Evolutionary conservation across 1,140 invertebrate species (phyloP), one percentile per base, ranked within the genome.

Genomic region (Xylocopa sonorina): DNA sequence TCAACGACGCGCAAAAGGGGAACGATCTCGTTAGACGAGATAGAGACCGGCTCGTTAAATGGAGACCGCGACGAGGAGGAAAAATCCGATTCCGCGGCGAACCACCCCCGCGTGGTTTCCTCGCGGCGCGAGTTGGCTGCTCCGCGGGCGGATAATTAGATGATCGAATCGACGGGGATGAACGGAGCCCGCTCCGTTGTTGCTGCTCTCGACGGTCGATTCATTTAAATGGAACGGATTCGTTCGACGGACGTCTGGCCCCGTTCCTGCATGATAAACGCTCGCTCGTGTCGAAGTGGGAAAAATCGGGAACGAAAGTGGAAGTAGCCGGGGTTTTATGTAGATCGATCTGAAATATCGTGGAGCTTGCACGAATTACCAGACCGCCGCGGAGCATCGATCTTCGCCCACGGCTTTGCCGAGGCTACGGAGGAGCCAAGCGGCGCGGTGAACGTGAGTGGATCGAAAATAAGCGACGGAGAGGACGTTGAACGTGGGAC

Each of bases 11-110:
- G 41, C 24, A 21, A 29, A n/a, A 46, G 41, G 27, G 41, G 29
- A 32, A 76, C 64, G 64, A 50, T 55, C 57, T 53, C 64, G 63
- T 75, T 60, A 67, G 10, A 18, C 6, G 29, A 29, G 55, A 55
- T 21, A 41, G 24, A 69, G 57, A 62, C 27, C 24, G 60, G 14
- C 27, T 80, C 46, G 38, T 68, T 46, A 46, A 29, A 29, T 1
- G 46, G 32, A 24, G 16, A 50, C 50, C 63, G n/a, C 63, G 48
- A 67, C 43, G 29, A 48, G 51, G 62, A 43, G 48, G 16, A 6
- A 58, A 43, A 58, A 64, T 58, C 46, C 50, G 16, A 34, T 80
- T 80, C 46, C 27, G 24, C 27, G 43, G 21, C 55, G n/a, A 53
- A 67, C 24, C 51, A 73, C 29, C 50, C n/a, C n/a, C n/a, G n/a